These are phyloP conservation scores for Agonopterix subpropinquella DNA, from an alignment of 2,888 invertebrate species.

Conservation along the genomic window DNA sequence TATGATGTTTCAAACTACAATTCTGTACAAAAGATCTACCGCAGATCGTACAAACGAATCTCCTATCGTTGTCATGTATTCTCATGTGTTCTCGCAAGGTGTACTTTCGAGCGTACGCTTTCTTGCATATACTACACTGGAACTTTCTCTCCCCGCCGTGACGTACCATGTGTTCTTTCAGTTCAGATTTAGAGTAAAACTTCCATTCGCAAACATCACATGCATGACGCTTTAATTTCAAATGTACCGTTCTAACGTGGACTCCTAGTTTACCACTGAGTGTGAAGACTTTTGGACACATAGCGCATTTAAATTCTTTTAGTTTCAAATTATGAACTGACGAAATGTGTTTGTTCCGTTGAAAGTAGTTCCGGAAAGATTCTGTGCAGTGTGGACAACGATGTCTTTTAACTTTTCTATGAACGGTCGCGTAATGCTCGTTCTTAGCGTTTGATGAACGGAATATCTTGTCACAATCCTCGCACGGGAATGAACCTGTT, in stretches of 20 bases:
- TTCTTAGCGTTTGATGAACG: slow-evolving; percentile 61
- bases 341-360: slow-evolving; percentile 58
- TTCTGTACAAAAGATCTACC: slow-evolving; percentile 58
- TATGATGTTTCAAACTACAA: slow-evolving; percentile 57
- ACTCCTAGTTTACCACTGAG: slow-evolving; percentile 54
- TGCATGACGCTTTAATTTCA: slow-evolving; percentile 56
- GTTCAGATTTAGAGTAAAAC: slow-evolving; percentile 69
- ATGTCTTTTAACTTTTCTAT: slow-evolving; percentile 60
- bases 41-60: slow-evolving; percentile 52
- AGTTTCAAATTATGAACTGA: slow-evolving; percentile 50
- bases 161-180: slow-evolving; percentile 71
- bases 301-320: slow-evolving; percentile 56
- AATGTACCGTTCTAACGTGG: slow-evolving; percentile 55
- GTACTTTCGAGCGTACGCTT: slow-evolving; percentile 63
- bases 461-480: slow-evolving; percentile 66
- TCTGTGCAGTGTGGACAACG: slow-evolving; percentile 59
- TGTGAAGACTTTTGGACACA: slow-evolving; percentile 57
- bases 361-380: slow-evolving; percentile 58
- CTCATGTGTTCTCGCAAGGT: slow-evolving; percentile 60
- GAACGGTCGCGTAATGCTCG: slow-evolving; percentile 65
- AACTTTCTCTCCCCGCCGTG: slow-evolving; percentile 70
- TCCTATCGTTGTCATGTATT: slow-evolving; percentile 57
- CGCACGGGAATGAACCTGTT: slow-evolving; percentile 54
- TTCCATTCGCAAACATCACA: slow-evolving; percentile 71
- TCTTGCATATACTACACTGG: slow-evolving; percentile 66